phyloP scores from a whole-genome alignment of 2,888 invertebrate species.

The Macrophya alboannulata region DNA sequence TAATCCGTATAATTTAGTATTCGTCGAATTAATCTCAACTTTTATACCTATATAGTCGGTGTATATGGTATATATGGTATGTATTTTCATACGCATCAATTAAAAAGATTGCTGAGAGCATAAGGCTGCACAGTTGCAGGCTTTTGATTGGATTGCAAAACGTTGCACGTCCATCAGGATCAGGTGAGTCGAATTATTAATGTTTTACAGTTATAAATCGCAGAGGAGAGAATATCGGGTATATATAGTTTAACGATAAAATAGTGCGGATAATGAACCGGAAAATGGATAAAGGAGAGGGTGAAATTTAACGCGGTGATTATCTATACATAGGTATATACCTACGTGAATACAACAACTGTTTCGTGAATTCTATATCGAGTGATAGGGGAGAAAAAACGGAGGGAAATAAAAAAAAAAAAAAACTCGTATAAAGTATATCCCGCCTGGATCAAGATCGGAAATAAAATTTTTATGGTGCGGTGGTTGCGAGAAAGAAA shows the following conservation, averaged over 20 bases:
- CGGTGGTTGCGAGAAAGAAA: not conserved
- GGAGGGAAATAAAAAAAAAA: not conserved
- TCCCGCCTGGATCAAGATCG: conserved; percentile 23
- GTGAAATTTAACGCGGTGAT: not conserved
- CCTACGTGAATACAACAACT: not conserved
- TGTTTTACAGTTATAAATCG: not conserved
- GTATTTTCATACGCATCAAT: not conserved
- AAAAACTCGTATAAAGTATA: not conserved
- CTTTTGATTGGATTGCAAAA: not conserved
- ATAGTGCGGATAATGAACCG: not conserved
- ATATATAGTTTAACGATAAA: too few species aligned
- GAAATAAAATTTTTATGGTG: not conserved
- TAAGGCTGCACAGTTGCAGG: not conserved
- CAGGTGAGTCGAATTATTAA: not conserved
- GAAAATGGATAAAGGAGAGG: not conserved
- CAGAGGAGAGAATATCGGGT: not conserved
- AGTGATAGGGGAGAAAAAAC: not conserved
- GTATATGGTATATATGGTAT: too few species aligned
- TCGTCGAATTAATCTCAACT: not conserved
- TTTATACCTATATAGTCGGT: not conserved
- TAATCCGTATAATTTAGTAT: conserved; percentile 3
- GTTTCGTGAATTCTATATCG: not conserved
- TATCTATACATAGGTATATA: not conserved
- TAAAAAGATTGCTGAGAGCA: not conserved
- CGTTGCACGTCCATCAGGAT: not conserved